Conservation (phyloP, 2,888 invertebrate species). For the Drosophila hamatofila region DNA sequence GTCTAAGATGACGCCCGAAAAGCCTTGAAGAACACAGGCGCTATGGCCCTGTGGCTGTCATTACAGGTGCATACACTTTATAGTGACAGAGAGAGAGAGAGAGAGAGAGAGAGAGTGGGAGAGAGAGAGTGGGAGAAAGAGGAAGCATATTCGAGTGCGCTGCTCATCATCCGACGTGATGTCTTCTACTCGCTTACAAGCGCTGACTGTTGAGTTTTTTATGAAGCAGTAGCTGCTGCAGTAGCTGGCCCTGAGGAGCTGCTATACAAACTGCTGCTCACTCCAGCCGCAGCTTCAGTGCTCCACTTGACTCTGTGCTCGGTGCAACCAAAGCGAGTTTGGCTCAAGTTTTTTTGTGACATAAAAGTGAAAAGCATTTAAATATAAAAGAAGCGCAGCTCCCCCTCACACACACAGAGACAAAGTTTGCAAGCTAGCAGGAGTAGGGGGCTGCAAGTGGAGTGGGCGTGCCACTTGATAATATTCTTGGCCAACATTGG, state of each 20-base stretch:
- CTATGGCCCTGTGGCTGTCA: conserved; percentile 42
- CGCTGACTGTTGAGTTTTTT: conserved; percentile 70
- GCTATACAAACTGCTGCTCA: conserved; percentile 35
- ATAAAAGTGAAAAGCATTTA: conserved; percentile 82
- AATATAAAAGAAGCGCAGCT: conserved; percentile 69
- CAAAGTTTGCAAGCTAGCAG: conserved; percentile 19
- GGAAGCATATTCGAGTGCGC: conserved; percentile 58
- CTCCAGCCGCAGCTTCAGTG: conserved; percentile 39
- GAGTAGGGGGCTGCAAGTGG: conserved; percentile 4
- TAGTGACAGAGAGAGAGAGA: conserved; percentile 18
- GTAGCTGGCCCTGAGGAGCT: conserved; percentile 41
- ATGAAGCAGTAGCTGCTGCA: conserved; percentile 17
- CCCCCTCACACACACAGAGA: conserved; percentile 13
- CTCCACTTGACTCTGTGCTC: conserved; percentile 56
- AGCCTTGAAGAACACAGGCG: conserved; percentile 59
- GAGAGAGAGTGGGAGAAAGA: neutral
- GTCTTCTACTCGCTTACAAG: conserved; percentile 58
- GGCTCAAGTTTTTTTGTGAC: conserved; percentile 77
- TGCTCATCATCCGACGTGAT: conserved; percentile 72
- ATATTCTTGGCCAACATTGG: conserved; percentile 43
- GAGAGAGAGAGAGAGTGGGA: conserved; percentile 11
- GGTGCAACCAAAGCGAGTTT: conserved; percentile 69
- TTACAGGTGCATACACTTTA: conserved; percentile 47
- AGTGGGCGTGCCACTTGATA: conserved; percentile 60
- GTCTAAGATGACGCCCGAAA: conserved; percentile 55